Base-by-base conservation (phyloP, 2,113 vertebrate species). In the Syngnathus floridae region DNA sequence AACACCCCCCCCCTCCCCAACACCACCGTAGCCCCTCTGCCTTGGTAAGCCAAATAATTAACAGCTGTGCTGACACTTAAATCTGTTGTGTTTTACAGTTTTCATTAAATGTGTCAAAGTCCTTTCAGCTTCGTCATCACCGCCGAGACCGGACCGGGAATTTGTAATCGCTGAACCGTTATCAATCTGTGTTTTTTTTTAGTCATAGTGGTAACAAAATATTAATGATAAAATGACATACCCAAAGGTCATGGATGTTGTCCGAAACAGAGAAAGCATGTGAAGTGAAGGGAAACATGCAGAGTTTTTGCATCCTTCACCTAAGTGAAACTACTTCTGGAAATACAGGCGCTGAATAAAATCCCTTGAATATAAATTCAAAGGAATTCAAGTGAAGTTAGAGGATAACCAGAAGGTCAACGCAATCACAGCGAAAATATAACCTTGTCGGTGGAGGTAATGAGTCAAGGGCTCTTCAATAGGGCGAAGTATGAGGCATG, bases 1-100 rank as follows among this genome's bases (percentile, higher is more conserved):
- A 7, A 41, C 59, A 9, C 59, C 17, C 1, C 10, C 19, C 21
- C 59, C 22, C 19, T 38, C 65, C 66, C 21, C 59, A 66, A 45
- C 38, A 57, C 68, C 72, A 70, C 67, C 81, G 51, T 38, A 22
- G 67, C 65, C 48, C 69, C 66, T n/a, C 36, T 54, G 67, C 62
- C 72, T 69, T 37, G 12, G 77, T 73, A 69, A 73, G 69, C 66
- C 35, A 74, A 71, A 72, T 77, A 78, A 77, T 82, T 75, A 87
- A 81, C 81, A 87, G 73, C 70, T 74, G 62, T 73, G 82, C 67
- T 76, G 77, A 78, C 82, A 68, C 56, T 70, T 64, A 73, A 65
- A 74, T 73, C 67, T 64, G 60, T 75, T 59, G 35, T 36, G 41
- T 80, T 79, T 63, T 38, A 56, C 70, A 74, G 55, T 80, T 85